Conservation (phyloP, 2,113 vertebrate genomes). For the Coptodon rendalli region DNA sequence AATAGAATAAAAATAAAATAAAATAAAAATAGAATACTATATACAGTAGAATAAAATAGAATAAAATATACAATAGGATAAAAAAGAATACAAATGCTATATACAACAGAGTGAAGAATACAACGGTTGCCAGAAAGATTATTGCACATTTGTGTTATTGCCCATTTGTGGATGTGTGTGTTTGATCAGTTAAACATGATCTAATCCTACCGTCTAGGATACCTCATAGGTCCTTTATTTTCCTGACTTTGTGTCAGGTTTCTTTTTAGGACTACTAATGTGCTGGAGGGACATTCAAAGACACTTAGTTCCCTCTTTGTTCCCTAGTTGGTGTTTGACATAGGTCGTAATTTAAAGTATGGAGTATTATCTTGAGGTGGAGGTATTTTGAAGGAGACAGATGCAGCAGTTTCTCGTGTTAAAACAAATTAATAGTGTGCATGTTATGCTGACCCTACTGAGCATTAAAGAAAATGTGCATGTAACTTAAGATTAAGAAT, state of each 20-base stretch:
- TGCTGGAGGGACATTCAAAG: not conserved
- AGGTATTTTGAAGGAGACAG: not conserved
- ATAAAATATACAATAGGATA: too few species aligned
- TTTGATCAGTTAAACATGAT: too few species aligned
- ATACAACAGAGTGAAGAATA: too few species aligned
- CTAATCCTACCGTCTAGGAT: not conserved
- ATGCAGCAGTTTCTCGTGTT: not conserved
- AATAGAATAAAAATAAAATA: too few species aligned
- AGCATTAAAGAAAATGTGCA: not conserved
- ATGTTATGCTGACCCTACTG: not conserved
- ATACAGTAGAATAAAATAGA: too few species aligned
- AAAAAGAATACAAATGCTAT: too few species aligned
- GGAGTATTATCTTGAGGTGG: not conserved
- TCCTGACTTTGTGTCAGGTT: not conserved
- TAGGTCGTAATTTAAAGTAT: not conserved
- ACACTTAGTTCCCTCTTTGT: not conserved
- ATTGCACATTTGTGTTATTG: too few species aligned
- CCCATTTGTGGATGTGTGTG: too few species aligned
- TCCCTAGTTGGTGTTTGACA: not conserved
- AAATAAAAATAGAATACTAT: too few species aligned
- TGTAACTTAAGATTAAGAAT: not conserved
- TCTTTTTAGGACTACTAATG: not conserved
- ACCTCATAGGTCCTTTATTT: not conserved
- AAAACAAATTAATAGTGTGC: not conserved
- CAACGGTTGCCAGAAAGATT: too few species aligned